These are phyloP conservation scores for Babylonia areolata DNA, from an alignment of 1,140 invertebrate species.

Conservation along the genomic window DNA sequence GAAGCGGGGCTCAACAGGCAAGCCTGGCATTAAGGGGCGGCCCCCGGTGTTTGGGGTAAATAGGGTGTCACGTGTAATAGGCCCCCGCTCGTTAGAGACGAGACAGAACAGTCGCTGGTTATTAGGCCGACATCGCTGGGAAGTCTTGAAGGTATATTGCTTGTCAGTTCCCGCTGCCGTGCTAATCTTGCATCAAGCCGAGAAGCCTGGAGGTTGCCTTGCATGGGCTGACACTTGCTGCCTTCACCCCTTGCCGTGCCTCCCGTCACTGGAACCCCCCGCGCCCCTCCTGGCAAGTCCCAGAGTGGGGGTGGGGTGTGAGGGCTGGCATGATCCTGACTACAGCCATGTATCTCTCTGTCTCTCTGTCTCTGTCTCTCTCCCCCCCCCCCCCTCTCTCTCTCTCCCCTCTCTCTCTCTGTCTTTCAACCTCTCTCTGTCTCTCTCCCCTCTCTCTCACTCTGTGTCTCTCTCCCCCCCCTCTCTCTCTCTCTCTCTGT, in stretches of 20 bases:
- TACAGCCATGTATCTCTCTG: not conserved
- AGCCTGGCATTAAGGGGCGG: constrained; percentile 7
- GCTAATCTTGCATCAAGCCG: constrained; percentile 27
- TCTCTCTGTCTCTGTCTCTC: not conserved
- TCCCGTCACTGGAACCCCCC: not conserved
- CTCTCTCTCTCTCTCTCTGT: constrained; percentile 9
- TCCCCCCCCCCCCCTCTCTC: not conserved
- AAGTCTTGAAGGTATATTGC: constrained; percentile 33
- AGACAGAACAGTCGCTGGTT: constrained; percentile 33
- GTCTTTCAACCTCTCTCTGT: not conserved
- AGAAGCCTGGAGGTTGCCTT: not conserved
- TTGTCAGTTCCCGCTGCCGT: constrained; percentile 31
- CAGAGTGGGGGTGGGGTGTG: not conserved
- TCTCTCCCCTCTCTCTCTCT: not conserved
- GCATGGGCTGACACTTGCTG: not conserved
- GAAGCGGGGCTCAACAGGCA: constrained; percentile 6
- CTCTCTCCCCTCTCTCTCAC: too few relatives aligned
- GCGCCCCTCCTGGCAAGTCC: not conserved
- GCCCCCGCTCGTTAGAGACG: constrained; percentile 29
- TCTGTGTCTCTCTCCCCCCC: not conserved
- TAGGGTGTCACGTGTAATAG: constrained; percentile 30
- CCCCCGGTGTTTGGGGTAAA: constrained; percentile 30
- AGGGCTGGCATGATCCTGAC: not conserved
- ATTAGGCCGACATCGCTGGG: constrained; percentile 27
- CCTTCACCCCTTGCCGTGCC: not conserved